Conservation (phyloP, 2,888 invertebrate species). For the Ptychoptera albimana region DNA sequence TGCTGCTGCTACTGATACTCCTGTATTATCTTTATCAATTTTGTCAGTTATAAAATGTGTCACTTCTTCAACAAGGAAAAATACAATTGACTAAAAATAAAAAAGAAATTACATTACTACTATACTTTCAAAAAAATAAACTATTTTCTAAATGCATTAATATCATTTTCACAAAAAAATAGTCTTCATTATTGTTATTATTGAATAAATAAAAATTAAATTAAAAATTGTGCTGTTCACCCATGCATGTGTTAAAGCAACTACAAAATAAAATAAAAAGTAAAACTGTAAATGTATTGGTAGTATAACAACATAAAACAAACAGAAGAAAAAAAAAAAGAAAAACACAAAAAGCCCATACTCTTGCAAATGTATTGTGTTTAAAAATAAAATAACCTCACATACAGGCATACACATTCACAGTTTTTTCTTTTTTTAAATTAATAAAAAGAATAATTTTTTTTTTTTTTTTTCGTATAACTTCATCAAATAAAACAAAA, state of each 20-base stretch:
- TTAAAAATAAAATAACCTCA: neutral
- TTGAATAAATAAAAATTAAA: neutral
- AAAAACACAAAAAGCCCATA: no score
- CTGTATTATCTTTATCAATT: slow-evolving; percentile 4
- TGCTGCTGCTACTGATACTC: slow-evolving; percentile 6
- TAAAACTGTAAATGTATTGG: no score
- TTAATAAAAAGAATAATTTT: neutral
- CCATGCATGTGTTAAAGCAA: neutral
- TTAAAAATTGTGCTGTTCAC: neutral
- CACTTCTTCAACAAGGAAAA: slow-evolving; percentile 26
- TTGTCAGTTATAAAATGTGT: slow-evolving; percentile 30
- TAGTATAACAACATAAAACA: no score
- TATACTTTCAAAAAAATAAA: neutral
- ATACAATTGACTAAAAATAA: slow-evolving; percentile 18
- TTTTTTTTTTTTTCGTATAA: neutral
- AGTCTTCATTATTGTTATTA: no score
- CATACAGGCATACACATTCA: neutral
- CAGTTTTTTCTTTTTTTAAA: neutral
- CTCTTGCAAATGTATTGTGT: neutral
- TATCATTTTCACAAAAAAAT: no score
- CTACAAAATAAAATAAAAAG: no score
- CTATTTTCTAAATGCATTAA: neutral
- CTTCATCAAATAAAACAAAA: neutral
- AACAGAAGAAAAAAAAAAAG: no score
- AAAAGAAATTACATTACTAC: neutral